phyloP scores from a whole-genome alignment of 2,888 invertebrate genomes.

The Isoperla grammatica region DNA sequence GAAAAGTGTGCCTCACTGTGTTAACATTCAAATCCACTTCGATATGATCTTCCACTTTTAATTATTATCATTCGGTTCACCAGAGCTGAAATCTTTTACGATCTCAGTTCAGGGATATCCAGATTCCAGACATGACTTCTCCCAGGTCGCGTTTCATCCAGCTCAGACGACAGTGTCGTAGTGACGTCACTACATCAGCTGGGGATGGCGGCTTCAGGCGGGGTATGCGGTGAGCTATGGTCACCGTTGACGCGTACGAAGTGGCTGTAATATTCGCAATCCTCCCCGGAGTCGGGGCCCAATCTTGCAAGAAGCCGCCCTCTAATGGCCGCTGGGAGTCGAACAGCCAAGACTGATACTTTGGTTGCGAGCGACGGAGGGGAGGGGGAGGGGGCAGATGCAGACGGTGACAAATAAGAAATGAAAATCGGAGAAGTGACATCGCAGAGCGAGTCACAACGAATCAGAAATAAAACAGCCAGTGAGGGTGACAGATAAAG shows the following conservation, averaged over 20 bases:
- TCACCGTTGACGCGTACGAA: slow-evolving; percentile 17
- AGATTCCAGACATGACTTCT: no score
- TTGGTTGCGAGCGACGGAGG: neutral
- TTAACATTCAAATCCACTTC: no score
- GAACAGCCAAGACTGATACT: no score
- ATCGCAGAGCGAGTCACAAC: slow-evolving; percentile 1
- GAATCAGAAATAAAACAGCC: slow-evolving; percentile 2
- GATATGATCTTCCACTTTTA: no score
- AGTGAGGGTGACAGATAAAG: slow-evolving; percentile 8
- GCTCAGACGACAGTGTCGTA: no score
- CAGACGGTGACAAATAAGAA: slow-evolving; percentile 18
- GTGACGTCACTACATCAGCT: no score
- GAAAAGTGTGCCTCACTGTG: no score
- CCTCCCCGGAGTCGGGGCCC: slow-evolving; percentile 19
- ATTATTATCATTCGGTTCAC: no score
- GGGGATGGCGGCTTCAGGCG: neutral
- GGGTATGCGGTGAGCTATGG: slow-evolving; percentile 15
- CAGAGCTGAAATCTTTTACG: no score
- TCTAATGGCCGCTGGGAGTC: slow-evolving; percentile 23
- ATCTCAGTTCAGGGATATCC: no score
- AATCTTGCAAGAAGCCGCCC: slow-evolving; percentile 22
- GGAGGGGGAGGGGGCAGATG: neutral
- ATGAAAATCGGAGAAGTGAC: slow-evolving; percentile 16
- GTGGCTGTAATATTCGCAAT: slow-evolving; percentile 17
- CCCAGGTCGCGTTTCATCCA: no score